These are phyloP conservation scores for Porites rus DNA, from an alignment of 92 coral and sea anemone species.

Conservation along the genomic window DNA sequence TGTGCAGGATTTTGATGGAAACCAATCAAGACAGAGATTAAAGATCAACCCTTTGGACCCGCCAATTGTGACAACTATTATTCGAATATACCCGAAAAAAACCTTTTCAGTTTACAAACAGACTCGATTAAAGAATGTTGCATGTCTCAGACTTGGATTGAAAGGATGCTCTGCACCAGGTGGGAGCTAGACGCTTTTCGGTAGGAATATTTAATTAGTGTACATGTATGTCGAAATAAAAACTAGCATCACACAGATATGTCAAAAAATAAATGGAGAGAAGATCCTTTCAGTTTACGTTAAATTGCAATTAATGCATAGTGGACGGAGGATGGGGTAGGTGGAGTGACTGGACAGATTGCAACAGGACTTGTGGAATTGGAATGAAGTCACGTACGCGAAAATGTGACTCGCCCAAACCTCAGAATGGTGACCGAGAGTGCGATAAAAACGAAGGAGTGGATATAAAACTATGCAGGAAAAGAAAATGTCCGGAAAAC, in stretches of 20 bases:
- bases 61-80: constrained; percentile 1
- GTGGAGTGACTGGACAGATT: constrained; percentile 74
- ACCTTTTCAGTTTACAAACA: neutral
- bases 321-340: constrained; percentile 72
- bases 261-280: constrained; percentile 39
- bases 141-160: constrained; percentile 27
- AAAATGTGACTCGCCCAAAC: constrained; percentile 68
- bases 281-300: too few relatives aligned
- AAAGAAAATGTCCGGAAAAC: constrained; percentile 30
- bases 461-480: constrained; percentile 36
- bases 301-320: too few relatives aligned
- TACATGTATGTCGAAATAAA: too few relatives aligned
- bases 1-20: constrained; percentile 17
- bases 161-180: constrained; percentile 34
- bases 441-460: constrained; percentile 37
- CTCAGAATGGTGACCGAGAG: constrained; percentile 50
- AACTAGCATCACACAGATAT: too few relatives aligned
- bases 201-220: too few relatives aligned
- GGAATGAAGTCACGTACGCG: constrained; percentile 55
- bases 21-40: neutral
- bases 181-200: neutral
- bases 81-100: constrained; percentile 18
- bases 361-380: constrained; percentile 66
- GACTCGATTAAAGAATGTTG: neutral
- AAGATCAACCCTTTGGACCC: neutral